These are phyloP conservation scores for Podilymbus podiceps DNA, from an alignment of 2,113 vertebrate species.

Conservation along the genomic window DNA sequence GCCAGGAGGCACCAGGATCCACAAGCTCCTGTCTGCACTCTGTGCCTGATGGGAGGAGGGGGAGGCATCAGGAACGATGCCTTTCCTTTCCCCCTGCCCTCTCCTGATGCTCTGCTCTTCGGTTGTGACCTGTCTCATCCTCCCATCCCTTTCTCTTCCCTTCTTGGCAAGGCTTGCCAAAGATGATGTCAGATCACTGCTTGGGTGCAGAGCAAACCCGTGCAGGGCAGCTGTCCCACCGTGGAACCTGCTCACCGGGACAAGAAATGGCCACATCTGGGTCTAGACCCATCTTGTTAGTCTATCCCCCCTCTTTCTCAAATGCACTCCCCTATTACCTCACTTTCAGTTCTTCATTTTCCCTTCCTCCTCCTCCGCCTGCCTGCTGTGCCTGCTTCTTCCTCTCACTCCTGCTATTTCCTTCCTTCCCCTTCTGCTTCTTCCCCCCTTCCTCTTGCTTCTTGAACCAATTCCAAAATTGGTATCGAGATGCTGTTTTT, in stretches of 20 bases:
- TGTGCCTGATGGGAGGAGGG: background rate
- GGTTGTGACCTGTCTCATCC: background rate
- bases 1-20: background rate
- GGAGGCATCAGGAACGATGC: background rate
- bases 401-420: background rate
- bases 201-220: background rate
- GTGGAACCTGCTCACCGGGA: background rate
- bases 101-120: background rate
- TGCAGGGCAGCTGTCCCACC: background rate
- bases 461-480: background rate
- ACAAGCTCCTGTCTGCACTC: background rate
- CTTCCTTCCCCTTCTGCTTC: background rate
- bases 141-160: background rate
- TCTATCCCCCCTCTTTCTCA: background rate
- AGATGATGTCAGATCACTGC: background rate
- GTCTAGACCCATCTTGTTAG: background rate
- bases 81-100: background rate
- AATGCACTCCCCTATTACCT: background rate
- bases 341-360: background rate
- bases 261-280: background rate
- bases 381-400: background rate
- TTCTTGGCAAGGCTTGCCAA: background rate
- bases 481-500: background rate
- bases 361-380: background rate
- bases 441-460: background rate